Percentiles rank a stretch among this genome's conserved stretches.
Conservation (phyloP, 2,113 vertebrate genomes). For the Sinocyclocheilus rhinocerous region DNA sequence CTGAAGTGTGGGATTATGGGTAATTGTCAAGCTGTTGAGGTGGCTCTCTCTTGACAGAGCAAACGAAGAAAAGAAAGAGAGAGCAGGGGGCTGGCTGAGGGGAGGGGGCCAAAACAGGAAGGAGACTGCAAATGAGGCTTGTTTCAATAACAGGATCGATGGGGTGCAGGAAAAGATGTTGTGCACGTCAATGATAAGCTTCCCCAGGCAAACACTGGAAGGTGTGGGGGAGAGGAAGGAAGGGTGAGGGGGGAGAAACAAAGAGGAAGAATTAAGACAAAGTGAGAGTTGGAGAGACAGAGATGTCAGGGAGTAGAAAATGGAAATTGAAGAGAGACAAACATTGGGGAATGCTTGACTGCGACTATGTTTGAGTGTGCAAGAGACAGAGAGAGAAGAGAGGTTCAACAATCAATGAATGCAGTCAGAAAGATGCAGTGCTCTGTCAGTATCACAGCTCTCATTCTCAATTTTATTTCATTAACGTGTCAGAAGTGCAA, state of each 20-base stretch:
- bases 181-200: conserved; percentile 74
- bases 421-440: conserved; percentile 43
- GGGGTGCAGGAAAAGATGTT: conserved; percentile 75
- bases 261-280: conserved; percentile 35
- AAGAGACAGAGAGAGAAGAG: not conserved
- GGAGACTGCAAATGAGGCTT: conserved; percentile 82
- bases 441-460: conserved; percentile 45
- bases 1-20: conserved; percentile 73
- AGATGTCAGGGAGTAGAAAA: conserved; percentile 37
- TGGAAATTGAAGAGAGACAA: conserved; percentile 32
- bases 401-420: conserved; percentile 46
- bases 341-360: conserved; percentile 31
- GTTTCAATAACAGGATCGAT: conserved; percentile 80
- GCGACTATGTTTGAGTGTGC: not conserved
- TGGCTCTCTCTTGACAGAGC: conserved; percentile 36
- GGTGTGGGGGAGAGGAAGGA: conserved; percentile 49
- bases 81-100: conserved; percentile 20
- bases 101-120: conserved; percentile 62
- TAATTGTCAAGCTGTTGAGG: conserved; percentile 53
- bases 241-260: conserved; percentile 12
- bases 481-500: conserved; percentile 7
- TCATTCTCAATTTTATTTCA: conserved; percentile 24
- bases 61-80: conserved; percentile 38
- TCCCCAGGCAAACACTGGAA: conserved; percentile 68
- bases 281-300: conserved; percentile 7